A percentile compares a stretch with the other conserved stretches of the same genome.
Evolutionary conservation across 2,888 invertebrate genomes (phyloP).

Genomic region (Operophtera brumata): DNA sequence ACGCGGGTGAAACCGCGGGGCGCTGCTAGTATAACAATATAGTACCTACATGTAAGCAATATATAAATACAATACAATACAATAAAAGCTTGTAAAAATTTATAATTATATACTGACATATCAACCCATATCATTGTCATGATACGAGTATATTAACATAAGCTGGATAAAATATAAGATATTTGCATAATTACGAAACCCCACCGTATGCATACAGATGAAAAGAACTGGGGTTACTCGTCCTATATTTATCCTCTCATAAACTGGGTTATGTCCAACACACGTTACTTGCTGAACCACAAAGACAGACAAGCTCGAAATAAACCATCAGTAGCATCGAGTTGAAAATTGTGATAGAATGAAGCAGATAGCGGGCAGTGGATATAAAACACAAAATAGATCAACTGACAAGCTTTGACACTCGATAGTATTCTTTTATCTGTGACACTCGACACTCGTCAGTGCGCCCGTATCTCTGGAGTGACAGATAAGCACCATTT

Average conservation of each 20-base stretch:
- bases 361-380: conserved; percentile 32
- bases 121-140: not conserved
- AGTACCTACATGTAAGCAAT: no score
- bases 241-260: conserved; percentile 36
- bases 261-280: conserved; percentile 41
- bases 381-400: conserved; percentile 47
- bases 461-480: conserved; percentile 50
- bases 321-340: conserved; percentile 42
- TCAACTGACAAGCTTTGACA: conserved; percentile 61
- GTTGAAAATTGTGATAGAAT: conserved; percentile 38
- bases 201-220: conserved; percentile 23
- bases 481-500: conserved; percentile 65
- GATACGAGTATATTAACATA: conserved; percentile 3
- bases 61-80: no score
- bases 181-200: conserved; percentile 23
- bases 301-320: conserved; percentile 40
- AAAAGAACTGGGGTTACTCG: conserved; percentile 28
- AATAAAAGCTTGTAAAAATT: no score
- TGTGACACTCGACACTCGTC: conserved; percentile 62
- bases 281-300: conserved; percentile 37
- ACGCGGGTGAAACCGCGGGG: no score
- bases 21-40: no score
- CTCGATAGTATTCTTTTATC: no score
- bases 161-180: conserved; percentile 20
- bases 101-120: no score